Evolutionary conservation across 1,140 invertebrate species (phyloP).

Genomic region (Melitaea cinxia): DNA sequence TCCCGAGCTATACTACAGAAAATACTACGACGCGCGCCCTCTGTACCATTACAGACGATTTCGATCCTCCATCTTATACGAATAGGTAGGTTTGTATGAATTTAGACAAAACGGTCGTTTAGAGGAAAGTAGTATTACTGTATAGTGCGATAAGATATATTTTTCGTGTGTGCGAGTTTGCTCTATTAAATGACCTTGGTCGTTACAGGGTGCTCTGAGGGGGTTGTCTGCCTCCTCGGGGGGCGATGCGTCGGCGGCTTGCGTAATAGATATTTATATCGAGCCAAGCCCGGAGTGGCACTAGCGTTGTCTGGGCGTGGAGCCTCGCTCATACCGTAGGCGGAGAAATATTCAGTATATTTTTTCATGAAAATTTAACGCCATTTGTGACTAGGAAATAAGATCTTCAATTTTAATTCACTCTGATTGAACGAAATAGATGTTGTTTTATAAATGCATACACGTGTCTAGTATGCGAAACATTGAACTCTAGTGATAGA

Average conservation of each 20-base stretch:
- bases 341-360: conserved; percentile 4
- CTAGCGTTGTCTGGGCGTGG: conserved; percentile 28
- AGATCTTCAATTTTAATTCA: no score
- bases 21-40: conserved; percentile 38
- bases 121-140: neutral
- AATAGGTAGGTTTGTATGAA: conserved; percentile 39
- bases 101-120: conserved; percentile 10
- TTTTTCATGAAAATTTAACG: neutral
- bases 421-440: no score
- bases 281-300: conserved; percentile 24
- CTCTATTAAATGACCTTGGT: conserved; percentile 50
- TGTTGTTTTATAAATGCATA: no score
- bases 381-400: no score
- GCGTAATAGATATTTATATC: conserved; percentile 66
- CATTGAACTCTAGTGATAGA: no score
- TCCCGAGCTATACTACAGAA: conserved; percentile 40
- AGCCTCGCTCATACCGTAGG: conserved; percentile 8
- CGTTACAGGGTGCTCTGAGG: conserved; percentile 40
- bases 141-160: neutral
- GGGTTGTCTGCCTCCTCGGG: conserved; percentile 42
- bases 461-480: no score
- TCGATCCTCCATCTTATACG: conserved; percentile 18
- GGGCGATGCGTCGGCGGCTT: conserved; percentile 51
- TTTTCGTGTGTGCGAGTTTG: conserved; percentile 11
- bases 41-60: conserved; percentile 24